Percentiles rank a stretch among this genome's conserved stretches.
These are phyloP conservation scores for Agrilus biguttatus DNA, from an alignment of 2,888 invertebrate species.

Conservation along the genomic window DNA sequence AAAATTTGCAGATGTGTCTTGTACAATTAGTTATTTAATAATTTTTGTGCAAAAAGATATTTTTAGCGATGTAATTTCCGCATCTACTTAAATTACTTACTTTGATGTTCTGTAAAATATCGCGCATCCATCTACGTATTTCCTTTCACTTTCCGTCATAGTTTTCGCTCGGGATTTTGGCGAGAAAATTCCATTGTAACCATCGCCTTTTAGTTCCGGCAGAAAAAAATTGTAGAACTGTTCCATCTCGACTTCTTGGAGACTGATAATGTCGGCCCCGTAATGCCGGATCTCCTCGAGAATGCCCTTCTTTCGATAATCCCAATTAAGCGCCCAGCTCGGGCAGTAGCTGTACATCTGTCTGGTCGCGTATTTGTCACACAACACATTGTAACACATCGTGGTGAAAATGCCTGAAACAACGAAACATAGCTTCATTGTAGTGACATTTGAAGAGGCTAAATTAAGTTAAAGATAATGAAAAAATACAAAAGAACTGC, in stretches of 20 bases:
- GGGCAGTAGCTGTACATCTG: constrained; percentile 99
- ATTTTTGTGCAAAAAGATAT: too few species aligned
- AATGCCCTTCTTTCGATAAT: constrained; percentile 94
- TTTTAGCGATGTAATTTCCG: too few species aligned
- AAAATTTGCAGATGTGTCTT: too few species aligned
- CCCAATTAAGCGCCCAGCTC: constrained; percentile 97
- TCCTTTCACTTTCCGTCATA: constrained; percentile 92
- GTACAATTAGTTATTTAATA: too few species aligned
- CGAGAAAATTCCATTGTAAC: constrained; percentile 91
- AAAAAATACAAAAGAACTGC: too few species aligned
- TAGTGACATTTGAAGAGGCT: too few species aligned
- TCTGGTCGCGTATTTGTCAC: constrained; percentile 96
- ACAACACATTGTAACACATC: constrained; percentile 98
- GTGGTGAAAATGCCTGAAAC: constrained; percentile 87
- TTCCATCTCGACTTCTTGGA: constrained; percentile 96
- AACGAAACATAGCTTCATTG: constrained; percentile 6
- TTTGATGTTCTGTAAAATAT: constrained; percentile 92
- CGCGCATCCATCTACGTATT: constrained; percentile 98
- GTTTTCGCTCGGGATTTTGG: constrained; percentile 97
- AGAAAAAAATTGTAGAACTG: constrained; percentile 95
- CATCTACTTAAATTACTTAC: constrained; percentile 48
- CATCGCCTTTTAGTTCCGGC: constrained; percentile 83
- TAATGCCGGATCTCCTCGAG: constrained; percentile 93
- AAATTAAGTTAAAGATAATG: too few species aligned
- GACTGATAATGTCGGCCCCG: constrained; percentile 91